These are phyloP conservation scores for Pseudolaguvia tuberculata DNA, from an alignment of 2,113 vertebrate genomes.

Conservation along the genomic window DNA sequence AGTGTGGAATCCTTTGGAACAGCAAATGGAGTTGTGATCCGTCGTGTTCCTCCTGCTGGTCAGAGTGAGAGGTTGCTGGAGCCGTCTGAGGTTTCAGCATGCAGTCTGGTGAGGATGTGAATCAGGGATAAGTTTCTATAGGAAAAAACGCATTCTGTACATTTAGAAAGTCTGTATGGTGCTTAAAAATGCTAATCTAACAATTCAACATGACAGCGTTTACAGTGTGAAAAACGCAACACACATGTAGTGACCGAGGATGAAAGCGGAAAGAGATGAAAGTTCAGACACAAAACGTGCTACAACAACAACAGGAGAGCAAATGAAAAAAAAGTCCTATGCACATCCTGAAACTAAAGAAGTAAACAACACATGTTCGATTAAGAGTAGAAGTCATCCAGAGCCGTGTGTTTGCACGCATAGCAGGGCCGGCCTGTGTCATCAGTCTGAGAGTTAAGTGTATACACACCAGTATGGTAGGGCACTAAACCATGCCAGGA, in stretches of 20 bases:
- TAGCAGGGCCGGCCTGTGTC: conserved; percentile 4
- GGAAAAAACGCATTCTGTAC: conserved; percentile 26
- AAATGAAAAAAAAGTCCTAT: conserved; percentile 15
- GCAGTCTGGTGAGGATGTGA: conserved; percentile 29
- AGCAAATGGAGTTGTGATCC: conserved; percentile 15
- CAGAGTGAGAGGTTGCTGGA: background rate
- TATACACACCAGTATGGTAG: conserved; percentile 60
- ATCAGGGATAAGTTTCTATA: background rate
- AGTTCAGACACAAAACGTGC: background rate
- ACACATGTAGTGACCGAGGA: background rate
- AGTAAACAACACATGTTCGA: conserved; percentile 27
- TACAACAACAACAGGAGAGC: background rate
- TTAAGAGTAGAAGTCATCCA: conserved; percentile 23
- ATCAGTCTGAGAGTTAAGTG: conserved; percentile 32
- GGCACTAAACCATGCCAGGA: conserved; percentile 50
- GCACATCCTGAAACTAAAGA: conserved; percentile 18
- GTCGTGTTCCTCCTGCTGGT: conserved; percentile 15
- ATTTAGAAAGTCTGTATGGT: conserved; percentile 43
- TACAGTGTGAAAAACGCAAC: conserved; percentile 20
- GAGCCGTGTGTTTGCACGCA: conserved; percentile 23
- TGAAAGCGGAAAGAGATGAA: background rate
- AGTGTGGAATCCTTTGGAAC: conserved; percentile 26
- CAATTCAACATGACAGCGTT: conserved; percentile 9
- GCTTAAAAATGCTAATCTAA: conserved; percentile 27
- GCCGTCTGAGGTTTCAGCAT: conserved; percentile 11